phyloP scores from a whole-genome alignment of 2,888 invertebrate species.

The Anodontia alba region DNA sequence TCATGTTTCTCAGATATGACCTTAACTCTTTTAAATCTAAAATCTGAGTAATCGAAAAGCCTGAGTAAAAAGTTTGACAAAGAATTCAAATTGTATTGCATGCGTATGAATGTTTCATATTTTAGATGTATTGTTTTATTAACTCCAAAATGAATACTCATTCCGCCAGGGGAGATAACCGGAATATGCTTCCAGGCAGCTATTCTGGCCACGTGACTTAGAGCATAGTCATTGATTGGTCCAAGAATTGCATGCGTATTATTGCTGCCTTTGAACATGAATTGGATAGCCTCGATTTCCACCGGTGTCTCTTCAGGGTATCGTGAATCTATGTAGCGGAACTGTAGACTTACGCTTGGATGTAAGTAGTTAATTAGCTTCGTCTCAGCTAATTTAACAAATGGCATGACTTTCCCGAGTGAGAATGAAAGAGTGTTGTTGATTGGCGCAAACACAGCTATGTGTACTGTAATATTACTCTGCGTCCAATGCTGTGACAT shows the following conservation, averaged over 20 bases:
- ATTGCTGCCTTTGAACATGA: conserved; percentile 20
- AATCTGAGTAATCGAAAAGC: not conserved
- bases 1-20: conserved; percentile 45
- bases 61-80: not conserved
- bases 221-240: conserved; percentile 35
- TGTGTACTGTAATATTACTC: not conserved
- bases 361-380: not conserved
- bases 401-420: conserved; percentile 25
- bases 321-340: conserved; percentile 29
- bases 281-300: conserved; percentile 31
- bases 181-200: conserved; percentile 35
- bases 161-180: conserved; percentile 52
- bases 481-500: not conserved
- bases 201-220: conserved; percentile 42
- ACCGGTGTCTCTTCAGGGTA: conserved; percentile 35
- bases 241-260: conserved; percentile 37
- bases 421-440: conserved; percentile 25
- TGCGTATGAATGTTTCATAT: conserved; percentile 43
- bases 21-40: conserved; percentile 33
- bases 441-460: conserved; percentile 41
- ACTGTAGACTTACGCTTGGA: conserved; percentile 24
- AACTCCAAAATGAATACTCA: conserved; percentile 42
- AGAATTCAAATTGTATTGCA: conserved; percentile 31
- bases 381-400: conserved; percentile 32
- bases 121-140: conserved; percentile 25